Evolutionary conservation across 1,140 invertebrate species (phyloP).

Genomic region (Wasmannia auropunctata): DNA sequence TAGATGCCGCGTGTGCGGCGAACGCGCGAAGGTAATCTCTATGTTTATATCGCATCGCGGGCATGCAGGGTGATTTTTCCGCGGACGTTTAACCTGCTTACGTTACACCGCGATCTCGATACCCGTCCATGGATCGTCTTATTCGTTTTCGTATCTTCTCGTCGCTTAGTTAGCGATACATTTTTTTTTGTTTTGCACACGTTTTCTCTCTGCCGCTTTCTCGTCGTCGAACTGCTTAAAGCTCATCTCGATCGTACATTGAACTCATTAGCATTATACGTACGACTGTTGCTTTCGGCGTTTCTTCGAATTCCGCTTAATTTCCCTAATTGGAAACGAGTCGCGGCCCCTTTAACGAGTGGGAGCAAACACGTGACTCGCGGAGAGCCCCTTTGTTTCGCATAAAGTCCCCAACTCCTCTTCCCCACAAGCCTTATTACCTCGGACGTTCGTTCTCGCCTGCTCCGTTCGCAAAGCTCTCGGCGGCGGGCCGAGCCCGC

Average conservation of each 20-base stretch:
- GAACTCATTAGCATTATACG: slow-evolving; percentile 8
- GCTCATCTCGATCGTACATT: slow-evolving; percentile 11
- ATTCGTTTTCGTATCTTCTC: neutral
- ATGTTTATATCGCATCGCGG: neutral
- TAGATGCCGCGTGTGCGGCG: neutral
- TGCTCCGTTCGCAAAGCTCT: neutral
- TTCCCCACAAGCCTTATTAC: slow-evolving; percentile 28
- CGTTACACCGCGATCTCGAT: neutral
- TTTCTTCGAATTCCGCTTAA: slow-evolving; percentile 40
- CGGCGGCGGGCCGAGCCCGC: neutral
- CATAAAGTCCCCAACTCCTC: slow-evolving; percentile 17
- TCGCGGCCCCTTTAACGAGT: slow-evolving; percentile 25
- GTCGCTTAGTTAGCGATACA: neutral
- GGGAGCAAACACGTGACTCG: slow-evolving; percentile 38
- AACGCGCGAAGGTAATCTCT: neutral
- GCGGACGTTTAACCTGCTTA: neutral
- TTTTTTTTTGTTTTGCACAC: neutral
- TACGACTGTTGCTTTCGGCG: neutral
- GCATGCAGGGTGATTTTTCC: neutral
- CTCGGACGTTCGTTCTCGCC: slow-evolving; percentile 35
- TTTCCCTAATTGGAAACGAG: slow-evolving; percentile 45
- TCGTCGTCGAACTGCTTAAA: slow-evolving; percentile 1
- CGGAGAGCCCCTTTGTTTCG: slow-evolving; percentile 18
- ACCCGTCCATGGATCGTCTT: neutral
- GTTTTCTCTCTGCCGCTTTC: neutral